A percentile compares a stretch with the other conserved stretches of the same genome.
Evolutionary conservation across 1,140 invertebrate species (phyloP).

Genomic region (Drosophila tani): DNA sequence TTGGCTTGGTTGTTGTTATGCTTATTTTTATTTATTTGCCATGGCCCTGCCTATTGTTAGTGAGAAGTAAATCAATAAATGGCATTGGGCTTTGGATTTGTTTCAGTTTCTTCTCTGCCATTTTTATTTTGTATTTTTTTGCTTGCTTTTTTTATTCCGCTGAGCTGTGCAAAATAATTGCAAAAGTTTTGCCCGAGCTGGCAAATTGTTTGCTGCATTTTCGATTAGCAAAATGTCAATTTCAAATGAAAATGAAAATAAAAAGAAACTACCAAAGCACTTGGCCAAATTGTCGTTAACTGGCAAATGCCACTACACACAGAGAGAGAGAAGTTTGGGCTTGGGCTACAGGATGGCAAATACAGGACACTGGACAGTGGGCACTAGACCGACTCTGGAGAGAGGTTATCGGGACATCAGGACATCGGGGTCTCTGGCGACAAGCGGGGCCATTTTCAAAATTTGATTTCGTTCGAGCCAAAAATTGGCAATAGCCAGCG

Average conservation of each 20-base stretch:
- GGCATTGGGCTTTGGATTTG: slow-evolving; percentile 63
- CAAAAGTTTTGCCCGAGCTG: slow-evolving; percentile 71
- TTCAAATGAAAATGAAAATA: slow-evolving; percentile 68
- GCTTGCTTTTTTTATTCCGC: slow-evolving; percentile 26
- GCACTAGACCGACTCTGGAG: neutral
- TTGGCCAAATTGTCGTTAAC: slow-evolving; percentile 66
- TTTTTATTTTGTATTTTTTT: slow-evolving; percentile 25
- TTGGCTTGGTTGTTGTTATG: slow-evolving; percentile 72
- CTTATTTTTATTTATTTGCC: slow-evolving; percentile 80
- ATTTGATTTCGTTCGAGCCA: slow-evolving; percentile 74
- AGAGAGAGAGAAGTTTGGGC: slow-evolving; percentile 6
- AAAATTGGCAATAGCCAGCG: slow-evolving; percentile 69
- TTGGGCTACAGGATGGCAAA: slow-evolving; percentile 17
- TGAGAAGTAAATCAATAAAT: slow-evolving; percentile 80
- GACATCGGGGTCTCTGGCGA: slow-evolving; percentile 37
- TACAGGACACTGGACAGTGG: slow-evolving; percentile 17
- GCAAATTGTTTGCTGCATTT: slow-evolving; percentile 82
- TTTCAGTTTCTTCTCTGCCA: slow-evolving; percentile 22
- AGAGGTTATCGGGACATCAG: slow-evolving; percentile 21
- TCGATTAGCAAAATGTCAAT: slow-evolving; percentile 83
- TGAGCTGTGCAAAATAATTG: slow-evolving; percentile 73
- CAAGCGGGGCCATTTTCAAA: slow-evolving; percentile 71
- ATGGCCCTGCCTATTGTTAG: slow-evolving; percentile 65
- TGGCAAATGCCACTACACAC: slow-evolving; percentile 52
- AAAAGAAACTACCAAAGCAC: slow-evolving; percentile 65